Evolutionary conservation across 2,888 invertebrate genomes (phyloP).

Genomic region (Tiliacea citrago): DNA sequence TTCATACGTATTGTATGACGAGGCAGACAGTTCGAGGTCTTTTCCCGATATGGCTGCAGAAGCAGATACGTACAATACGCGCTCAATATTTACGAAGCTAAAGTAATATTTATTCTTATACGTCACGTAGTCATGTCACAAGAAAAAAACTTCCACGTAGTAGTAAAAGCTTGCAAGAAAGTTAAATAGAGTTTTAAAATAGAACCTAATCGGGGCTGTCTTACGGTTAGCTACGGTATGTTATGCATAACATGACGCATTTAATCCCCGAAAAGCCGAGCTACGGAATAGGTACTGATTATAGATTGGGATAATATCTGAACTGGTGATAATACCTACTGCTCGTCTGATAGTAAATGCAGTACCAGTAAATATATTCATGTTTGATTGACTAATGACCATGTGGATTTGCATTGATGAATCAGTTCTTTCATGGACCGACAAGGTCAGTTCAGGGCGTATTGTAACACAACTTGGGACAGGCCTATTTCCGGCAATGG

Average conservation of each 20-base stretch:
- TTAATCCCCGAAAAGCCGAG: no score
- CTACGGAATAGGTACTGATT: neutral
- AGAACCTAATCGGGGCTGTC: neutral
- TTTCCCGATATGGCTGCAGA: conserved; percentile 24
- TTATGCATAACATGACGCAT: no score
- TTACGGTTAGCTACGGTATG: neutral
- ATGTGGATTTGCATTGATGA: neutral
- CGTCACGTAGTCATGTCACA: neutral
- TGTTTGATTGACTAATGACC: neutral
- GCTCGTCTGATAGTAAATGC: neutral
- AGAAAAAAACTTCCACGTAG: neutral
- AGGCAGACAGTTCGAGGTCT: conserved; percentile 43
- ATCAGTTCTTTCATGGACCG: neutral
- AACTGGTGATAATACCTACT: neutral
- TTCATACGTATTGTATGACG: conserved; percentile 36
- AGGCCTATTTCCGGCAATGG: conserved; percentile 29
- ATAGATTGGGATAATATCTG: neutral
- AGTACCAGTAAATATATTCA: neutral
- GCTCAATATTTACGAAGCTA: conserved; percentile 43
- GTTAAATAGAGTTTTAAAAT: neutral
- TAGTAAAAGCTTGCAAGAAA: neutral
- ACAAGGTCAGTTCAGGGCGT: conserved; percentile 31
- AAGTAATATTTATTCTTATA: conserved; percentile 17
- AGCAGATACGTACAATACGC: neutral
- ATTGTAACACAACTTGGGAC: neutral